Evolutionary conservation across 2,113 vertebrate species (phyloP).

Genomic region (Illadopsis cleaveri): DNA sequence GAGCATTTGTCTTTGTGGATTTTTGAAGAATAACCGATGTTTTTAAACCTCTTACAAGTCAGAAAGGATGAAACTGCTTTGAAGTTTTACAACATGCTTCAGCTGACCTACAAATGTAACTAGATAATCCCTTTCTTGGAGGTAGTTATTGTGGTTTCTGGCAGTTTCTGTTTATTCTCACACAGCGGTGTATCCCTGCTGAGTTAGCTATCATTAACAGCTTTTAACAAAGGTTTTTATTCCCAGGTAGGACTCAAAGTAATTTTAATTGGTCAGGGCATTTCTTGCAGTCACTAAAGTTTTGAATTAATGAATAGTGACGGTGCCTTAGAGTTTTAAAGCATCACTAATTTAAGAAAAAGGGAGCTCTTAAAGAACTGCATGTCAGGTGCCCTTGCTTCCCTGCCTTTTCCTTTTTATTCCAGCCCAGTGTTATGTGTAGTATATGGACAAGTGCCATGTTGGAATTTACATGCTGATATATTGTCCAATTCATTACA

Average conservation of each 20-base stretch:
- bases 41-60: neutral
- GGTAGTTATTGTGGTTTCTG: neutral
- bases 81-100: neutral
- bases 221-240: neutral
- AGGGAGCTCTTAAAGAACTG: neutral
- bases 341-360: neutral
- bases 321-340: neutral
- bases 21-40: neutral
- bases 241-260: neutral
- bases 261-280: neutral
- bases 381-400: accelerated
- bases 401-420: neutral
- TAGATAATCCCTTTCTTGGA: neutral
- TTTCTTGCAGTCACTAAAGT: neutral
- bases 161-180: neutral
- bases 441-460: too few relatives aligned
- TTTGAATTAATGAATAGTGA: neutral
- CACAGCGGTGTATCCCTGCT: neutral
- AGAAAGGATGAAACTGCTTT: neutral
- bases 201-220: neutral
- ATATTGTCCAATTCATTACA: neutral
- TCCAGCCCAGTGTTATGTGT: neutral
- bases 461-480: neutral
- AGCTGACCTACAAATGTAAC: neutral
- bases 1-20: neutral